Base-by-base conservation (phyloP, 2,113 vertebrate species). In the Thamnaconus septentrionalis region DNA sequence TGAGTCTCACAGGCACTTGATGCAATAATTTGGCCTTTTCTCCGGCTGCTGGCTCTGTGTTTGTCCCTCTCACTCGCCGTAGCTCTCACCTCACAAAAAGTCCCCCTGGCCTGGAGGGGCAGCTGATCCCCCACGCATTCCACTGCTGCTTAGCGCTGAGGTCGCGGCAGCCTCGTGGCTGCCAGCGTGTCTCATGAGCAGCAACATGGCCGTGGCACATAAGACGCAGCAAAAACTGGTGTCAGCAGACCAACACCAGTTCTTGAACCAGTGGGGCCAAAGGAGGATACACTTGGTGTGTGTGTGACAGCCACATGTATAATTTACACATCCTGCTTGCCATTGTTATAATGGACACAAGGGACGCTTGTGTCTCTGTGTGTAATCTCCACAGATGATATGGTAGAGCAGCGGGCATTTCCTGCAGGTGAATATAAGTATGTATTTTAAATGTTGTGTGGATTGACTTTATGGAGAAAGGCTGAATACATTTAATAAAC, bases 121-220 rank as follows among this genome's bases (percentile, higher is more conserved):
- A 79, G 82, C 82, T 82, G 74, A 85, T 81, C 74, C 59, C 18
- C 5, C 0, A 11, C 51, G 51, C 69, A 79, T 81, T 84, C 75
- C 82, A 60, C 12, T 9, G 74, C 80, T 72, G 76, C 74, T 85
- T 78, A 72, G 18, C 2, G 55, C 50, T 11, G 50, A 61, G 62
- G 51, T 66, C 56, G 62, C 51, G 64, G 53, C 40, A 39, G 50
- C 53, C 56, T 65, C 7, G 10, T 69, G 70, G 46, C 31, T 7
- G 10, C 8, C 52, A 50, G 44, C 61, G 8, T n/a, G 3, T 39
- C 44, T 60, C 5, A 56, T 47, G 52, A 59, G 56, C 64, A 52
- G 50, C 43, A 11, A 10, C 53, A 40, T 7, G 39, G 61, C 7
- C 59, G 45, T 58, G 69, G 12, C 41, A 62, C 12, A 31, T 31